Evolutionary conservation across 2,113 vertebrate species (phyloP).

Genomic region (Melanerpes formicivorus): DNA sequence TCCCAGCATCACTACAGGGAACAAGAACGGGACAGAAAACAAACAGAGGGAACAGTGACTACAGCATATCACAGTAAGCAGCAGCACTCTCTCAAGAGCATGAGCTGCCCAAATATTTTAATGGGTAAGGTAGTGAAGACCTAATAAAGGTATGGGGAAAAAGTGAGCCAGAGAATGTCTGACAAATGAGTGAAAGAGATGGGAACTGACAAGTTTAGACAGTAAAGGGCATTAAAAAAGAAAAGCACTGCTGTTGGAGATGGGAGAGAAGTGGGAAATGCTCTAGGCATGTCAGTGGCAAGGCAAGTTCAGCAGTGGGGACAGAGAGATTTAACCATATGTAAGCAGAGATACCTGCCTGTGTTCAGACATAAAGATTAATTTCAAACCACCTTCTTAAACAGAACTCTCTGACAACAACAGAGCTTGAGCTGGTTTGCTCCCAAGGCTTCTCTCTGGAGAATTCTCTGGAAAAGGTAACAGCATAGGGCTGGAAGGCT

Average conservation of each 20-base stretch:
- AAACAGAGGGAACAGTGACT: neutral
- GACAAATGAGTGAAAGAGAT: neutral
- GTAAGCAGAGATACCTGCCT: neutral
- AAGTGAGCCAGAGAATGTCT: neutral
- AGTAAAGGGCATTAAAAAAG: neutral
- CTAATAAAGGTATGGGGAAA: neutral
- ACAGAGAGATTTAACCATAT: neutral
- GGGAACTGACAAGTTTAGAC: neutral
- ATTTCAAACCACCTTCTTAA: neutral
- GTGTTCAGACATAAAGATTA: neutral
- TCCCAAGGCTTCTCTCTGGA: neutral
- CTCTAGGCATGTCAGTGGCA: neutral
- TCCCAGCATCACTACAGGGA: neutral
- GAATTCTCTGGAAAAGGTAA: neutral
- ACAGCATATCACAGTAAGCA: neutral
- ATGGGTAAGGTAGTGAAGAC: neutral
- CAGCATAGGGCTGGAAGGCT: neutral
- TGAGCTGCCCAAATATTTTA: neutral
- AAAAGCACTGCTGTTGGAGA: accelerated
- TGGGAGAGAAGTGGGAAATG: neutral
- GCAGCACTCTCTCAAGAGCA: neutral
- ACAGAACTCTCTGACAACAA: neutral
- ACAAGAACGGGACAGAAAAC: neutral
- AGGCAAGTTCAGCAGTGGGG: neutral
- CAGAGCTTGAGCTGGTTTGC: neutral